Conservation (phyloP, 2,888 invertebrate species). For the Epiperipatus broadwayi region DNA sequence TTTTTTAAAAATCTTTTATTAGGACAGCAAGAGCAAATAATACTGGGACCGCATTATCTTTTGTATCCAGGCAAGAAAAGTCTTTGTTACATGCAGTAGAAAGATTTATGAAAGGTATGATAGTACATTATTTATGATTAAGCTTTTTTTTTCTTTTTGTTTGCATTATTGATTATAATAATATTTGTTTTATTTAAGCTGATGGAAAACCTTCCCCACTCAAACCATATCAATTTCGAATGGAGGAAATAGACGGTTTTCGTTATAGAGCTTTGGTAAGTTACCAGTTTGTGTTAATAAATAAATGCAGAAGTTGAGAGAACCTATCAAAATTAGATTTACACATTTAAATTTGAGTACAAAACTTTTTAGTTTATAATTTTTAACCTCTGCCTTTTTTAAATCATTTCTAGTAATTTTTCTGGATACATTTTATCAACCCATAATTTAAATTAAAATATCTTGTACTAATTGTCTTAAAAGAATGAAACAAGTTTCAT, state of each 20-base stretch:
- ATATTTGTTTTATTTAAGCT: too few species aligned
- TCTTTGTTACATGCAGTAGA: conserved; percentile 53
- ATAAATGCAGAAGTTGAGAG: too few species aligned
- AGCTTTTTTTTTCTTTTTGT: too few species aligned
- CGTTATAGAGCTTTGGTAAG: conserved; percentile 58
- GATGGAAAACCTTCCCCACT: too few species aligned
- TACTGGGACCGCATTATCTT: conserved; percentile 41
- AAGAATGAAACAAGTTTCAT: too few species aligned
- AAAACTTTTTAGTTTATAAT: conserved; percentile 5
- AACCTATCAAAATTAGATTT: too few species aligned
- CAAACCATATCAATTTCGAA: conserved; percentile 75
- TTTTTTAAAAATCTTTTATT: conserved; percentile 14
- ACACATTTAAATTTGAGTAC: too few species aligned
- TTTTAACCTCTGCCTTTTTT: background rate
- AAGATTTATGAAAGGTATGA: conserved; percentile 40
- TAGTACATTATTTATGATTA: too few species aligned
- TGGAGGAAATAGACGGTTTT: conserved; percentile 91
- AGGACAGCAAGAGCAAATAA: conserved; percentile 36
- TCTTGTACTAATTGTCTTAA: too few species aligned
- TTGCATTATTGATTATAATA: too few species aligned
- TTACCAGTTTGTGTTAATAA: conserved; percentile 1
- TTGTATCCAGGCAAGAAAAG: conserved; percentile 62
- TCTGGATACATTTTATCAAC: background rate
- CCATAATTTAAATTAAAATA: too few species aligned
- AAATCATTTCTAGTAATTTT: background rate